Percentiles rank a stretch among this genome's conserved stretches.
phyloP scores from a whole-genome alignment of 2,113 vertebrate species.

The Elanus axillaris region DNA sequence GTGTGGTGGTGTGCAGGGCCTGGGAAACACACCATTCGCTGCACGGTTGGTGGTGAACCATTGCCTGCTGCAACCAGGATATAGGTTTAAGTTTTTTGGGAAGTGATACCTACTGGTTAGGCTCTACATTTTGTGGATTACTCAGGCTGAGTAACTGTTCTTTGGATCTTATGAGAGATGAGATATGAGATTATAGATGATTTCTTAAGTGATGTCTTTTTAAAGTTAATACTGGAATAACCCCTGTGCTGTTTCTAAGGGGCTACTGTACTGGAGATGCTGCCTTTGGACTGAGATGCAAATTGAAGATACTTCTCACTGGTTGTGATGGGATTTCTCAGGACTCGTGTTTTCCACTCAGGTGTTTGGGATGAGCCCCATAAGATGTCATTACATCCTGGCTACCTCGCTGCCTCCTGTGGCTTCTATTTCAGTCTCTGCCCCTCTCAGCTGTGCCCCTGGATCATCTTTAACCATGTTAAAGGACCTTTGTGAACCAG shows the following conservation, averaged over 20 bases:
- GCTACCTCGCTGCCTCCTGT: background rate
- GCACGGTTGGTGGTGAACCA: background rate
- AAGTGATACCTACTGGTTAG: background rate
- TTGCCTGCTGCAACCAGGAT: background rate
- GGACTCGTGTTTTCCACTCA: background rate
- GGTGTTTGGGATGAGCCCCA: background rate
- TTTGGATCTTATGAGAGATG: background rate
- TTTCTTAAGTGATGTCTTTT: background rate
- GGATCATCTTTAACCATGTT: background rate
- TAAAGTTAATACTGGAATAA: background rate
- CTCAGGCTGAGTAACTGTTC: background rate
- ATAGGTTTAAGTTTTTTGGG: background rate
- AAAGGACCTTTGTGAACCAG: background rate
- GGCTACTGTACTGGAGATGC: background rate
- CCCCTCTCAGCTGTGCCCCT: background rate
- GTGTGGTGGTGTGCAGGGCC: fast-evolving
- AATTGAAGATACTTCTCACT: background rate
- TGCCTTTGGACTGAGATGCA: background rate
- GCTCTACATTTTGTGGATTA: background rate
- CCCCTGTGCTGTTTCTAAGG: background rate
- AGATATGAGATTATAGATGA: background rate
- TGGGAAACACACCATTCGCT: background rate
- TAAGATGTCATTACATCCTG: background rate
- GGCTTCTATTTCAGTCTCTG: background rate
- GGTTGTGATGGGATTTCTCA: background rate